A percentile compares a stretch with the other conserved stretches of the same genome.
phyloP scores from a whole-genome alignment of 2,888 invertebrate species.

The Stegophylla sp. region DNA sequence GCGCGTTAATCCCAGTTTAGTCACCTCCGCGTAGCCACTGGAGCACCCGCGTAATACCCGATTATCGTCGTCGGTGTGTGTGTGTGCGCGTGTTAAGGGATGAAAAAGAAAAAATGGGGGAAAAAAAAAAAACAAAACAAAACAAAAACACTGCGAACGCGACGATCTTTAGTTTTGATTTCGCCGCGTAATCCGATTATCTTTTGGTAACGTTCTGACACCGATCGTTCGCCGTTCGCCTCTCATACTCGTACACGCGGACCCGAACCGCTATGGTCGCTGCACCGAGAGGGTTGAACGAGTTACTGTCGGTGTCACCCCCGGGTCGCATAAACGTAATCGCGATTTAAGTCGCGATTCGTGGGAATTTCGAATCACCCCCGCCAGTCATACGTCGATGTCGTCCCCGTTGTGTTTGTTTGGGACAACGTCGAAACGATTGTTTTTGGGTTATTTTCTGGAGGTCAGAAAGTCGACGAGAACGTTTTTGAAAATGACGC shows the following conservation, averaged over 20 bases:
- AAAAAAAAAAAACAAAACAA: not conserved
- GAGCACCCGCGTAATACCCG: constrained; percentile 57
- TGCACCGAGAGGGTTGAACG: not conserved
- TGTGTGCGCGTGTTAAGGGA: not conserved
- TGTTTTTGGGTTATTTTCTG: too few relatives aligned
- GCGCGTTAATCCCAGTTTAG: constrained; percentile 54
- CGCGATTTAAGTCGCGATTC: constrained; percentile 42
- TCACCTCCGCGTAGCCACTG: constrained; percentile 35
- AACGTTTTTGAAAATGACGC: too few relatives aligned
- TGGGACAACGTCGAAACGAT: too few relatives aligned
- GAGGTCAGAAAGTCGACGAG: too few relatives aligned
- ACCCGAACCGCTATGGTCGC: too few relatives aligned
- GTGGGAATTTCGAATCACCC: constrained; percentile 34
- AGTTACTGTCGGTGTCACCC: constrained; percentile 20
- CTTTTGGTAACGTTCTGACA: constrained; percentile 37
- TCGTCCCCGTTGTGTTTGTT: too few relatives aligned
- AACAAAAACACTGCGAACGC: constrained; percentile 37
- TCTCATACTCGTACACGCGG: not conserved
- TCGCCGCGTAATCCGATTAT: constrained; percentile 53
- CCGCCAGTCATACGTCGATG: not conserved
- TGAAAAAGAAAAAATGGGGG: not conserved
- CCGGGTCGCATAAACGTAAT: constrained; percentile 8
- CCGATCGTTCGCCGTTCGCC: not conserved
- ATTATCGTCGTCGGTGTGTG: constrained; percentile 31
- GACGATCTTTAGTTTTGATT: constrained; percentile 37